phyloP scores from a whole-genome alignment of 2,113 vertebrate genomes.

The Serilophus lunatus region DNA sequence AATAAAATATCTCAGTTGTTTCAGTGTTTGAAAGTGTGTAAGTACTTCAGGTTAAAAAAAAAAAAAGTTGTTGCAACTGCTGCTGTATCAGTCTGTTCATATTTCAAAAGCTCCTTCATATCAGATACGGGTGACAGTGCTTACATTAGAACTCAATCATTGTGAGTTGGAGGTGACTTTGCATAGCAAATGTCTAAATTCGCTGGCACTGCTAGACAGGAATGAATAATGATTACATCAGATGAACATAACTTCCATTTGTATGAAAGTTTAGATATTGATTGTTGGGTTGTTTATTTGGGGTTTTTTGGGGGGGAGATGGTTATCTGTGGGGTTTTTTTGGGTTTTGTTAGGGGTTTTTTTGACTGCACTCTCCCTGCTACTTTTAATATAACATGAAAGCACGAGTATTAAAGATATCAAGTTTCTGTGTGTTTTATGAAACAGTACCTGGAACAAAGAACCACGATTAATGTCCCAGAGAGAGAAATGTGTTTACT shows the following conservation, averaged over 20 bases:
- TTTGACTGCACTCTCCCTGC: neutral
- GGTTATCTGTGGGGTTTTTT: neutral
- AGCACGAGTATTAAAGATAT: neutral
- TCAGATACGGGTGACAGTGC: neutral
- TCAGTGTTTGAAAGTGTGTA: neutral
- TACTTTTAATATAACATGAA: neutral
- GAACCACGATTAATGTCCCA: neutral
- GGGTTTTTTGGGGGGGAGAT: neutral
- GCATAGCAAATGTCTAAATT: neutral
- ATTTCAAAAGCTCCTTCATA: conserved; percentile 12
- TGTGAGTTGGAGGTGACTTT: conserved; percentile 24
- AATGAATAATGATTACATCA: neutral
- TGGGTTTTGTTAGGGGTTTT: neutral
- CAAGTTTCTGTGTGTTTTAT: neutral
- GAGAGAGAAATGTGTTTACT: neutral
- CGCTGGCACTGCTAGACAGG: neutral
- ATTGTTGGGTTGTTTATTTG: neutral
- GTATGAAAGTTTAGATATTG: neutral
- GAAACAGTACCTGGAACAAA: neutral
- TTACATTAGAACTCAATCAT: neutral
- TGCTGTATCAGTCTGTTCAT: neutral
- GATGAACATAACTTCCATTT: neutral
- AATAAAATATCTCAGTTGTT: neutral
- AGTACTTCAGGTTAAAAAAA: neutral
- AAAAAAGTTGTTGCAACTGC: neutral